Evolutionary conservation across 2,113 vertebrate genomes (phyloP), one percentile per base, ranked within the genome.

Genomic region (Diglossa brunneiventris): DNA sequence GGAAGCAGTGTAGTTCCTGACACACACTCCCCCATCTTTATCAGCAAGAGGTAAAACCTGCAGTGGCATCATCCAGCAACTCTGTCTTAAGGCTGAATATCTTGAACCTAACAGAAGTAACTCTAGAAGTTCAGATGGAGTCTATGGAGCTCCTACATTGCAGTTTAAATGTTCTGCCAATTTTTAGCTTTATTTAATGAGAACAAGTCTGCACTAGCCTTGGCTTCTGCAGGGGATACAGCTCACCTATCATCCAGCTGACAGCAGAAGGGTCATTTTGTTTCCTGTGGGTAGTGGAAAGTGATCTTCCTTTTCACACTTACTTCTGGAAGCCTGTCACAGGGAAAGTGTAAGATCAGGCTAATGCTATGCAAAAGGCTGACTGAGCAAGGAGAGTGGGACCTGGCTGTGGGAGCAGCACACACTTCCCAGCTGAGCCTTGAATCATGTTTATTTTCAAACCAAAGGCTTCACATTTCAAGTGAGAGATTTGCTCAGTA

Each of bases 271-370:
- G 70, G 70, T 89, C 46, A 24, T 73, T 87, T 90, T 0, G 1
- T 85, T 92, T 95, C 85, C 87, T 95, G 35, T 73, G 53, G n/a
- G 59, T 58, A 58, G 50, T 83, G 84, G 78, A 59, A 92, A 95
- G 59, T 13, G 82, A 85, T 94, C 82, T 91, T 73, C 58, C 35
- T 90, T 94, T 88, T 92, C 92, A 83, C 92, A 77, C 72, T 94
- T 90, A n/a, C 26, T 82, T 68, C 85, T 95, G 70, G 75, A 90
- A 82, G 47, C 55, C 82, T 88, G 74, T 92, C 66, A 46, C 74
- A 30, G 53, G 44, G 41, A 56, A 91, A 66, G 59, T 3, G 11
- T 55, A 67, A 62, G 63, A 83, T 55, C 63, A 59, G 80, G 30
- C 21, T 80, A 77, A 50, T 3, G 6, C 78, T 46, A 6, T 55